Percentiles rank a stretch among this genome's conserved stretches.
phyloP scores from a whole-genome alignment of 2,888 invertebrate genomes.

The Eugnorisma glareosa region DNA sequence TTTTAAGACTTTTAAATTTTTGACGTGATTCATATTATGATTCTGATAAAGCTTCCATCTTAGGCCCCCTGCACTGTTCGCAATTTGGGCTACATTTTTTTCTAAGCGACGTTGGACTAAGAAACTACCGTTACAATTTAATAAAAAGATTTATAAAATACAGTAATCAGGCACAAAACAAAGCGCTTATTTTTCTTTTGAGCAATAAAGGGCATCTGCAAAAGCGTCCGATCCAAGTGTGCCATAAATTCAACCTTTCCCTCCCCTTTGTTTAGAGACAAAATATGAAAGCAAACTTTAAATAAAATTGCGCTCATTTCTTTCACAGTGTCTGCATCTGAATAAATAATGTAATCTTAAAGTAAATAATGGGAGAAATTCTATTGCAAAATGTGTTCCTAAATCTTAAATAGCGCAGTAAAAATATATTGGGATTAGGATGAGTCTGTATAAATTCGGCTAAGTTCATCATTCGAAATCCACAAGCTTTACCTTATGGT shows the following conservation, averaged over 20 bases:
- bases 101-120: neutral
- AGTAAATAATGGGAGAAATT: constrained; percentile 42
- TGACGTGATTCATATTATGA: too few species aligned
- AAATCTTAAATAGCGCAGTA: neutral
- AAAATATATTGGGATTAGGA: neutral
- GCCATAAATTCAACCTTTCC: constrained; percentile 57
- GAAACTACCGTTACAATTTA: neutral
- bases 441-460: neutral
- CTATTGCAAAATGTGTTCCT: constrained; percentile 19
- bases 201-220: constrained; percentile 63
- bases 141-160: neutral
- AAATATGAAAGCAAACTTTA: constrained; percentile 61
- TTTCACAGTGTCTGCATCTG: constrained; percentile 51
- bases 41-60: too few species aligned
- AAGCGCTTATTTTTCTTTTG: constrained; percentile 24
- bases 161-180: constrained; percentile 15
- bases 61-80: too few species aligned
- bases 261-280: constrained; percentile 64
- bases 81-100: too few species aligned
- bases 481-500: neutral
- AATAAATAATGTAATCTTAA: constrained; percentile 50
- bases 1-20: too few species aligned
- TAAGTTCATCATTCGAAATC: neutral
- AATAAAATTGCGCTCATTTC: constrained; percentile 62
- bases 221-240: constrained; percentile 45